These are phyloP conservation scores for Bimastos eiseni DNA, from an alignment of 2,888 invertebrate genomes.

Conservation along the genomic window DNA sequence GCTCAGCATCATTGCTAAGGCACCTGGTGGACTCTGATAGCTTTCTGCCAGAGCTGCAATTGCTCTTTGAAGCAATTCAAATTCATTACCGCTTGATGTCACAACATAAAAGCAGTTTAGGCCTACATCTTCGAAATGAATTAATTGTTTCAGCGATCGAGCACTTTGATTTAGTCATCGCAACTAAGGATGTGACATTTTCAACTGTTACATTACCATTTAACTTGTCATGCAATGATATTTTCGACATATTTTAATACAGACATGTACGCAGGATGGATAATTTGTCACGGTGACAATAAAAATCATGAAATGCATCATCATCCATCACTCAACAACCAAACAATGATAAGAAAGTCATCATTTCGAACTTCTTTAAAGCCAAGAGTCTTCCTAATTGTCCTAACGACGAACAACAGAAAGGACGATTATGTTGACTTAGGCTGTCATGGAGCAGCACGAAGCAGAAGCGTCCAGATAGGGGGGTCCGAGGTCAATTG, in stretches of 20 bases:
- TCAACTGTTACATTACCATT: not conserved
- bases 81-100: not conserved
- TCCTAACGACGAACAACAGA: no score
- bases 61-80: not conserved
- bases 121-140: not conserved
- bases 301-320: no score
- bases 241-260: not conserved
- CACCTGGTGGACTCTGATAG: not conserved
- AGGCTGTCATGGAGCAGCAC: no score
- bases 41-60: not conserved
- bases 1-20: not conserved
- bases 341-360: no score
- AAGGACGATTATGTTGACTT: no score
- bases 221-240: not conserved
- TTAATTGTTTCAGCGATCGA: not conserved
- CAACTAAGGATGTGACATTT: not conserved
- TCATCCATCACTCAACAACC: no score
- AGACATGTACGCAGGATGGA: no score
- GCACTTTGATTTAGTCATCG: not conserved
- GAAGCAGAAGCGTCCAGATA: no score
- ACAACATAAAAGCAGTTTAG: not conserved
- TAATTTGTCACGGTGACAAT: not conserved
- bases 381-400: no score
- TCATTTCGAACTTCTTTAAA: no score
- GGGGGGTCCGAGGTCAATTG: no score